A percentile compares a stretch with the other conserved stretches of the same genome.
Evolutionary conservation across 2,113 vertebrate genomes (phyloP).

Genomic region (Thalassarche chlororhynchos): DNA sequence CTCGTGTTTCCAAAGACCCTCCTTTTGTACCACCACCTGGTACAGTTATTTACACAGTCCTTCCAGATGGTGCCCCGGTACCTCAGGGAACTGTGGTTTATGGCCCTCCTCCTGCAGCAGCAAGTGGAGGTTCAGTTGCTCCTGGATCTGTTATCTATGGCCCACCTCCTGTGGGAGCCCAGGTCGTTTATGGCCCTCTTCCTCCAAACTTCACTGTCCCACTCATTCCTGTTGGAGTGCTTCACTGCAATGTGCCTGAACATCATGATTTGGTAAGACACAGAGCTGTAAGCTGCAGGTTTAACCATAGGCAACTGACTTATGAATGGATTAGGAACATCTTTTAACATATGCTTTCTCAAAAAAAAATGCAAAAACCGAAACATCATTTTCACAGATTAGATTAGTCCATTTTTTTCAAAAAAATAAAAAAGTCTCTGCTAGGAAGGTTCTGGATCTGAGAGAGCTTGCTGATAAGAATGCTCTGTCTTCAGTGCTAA

Average conservation of each 20-base stretch:
- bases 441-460: neutral
- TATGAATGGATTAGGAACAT: neutral
- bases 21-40: conserved; percentile 71
- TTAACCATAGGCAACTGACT: neutral
- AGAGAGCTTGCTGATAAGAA: neutral
- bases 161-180: conserved; percentile 72
- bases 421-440: neutral
- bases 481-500: neutral
- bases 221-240: conserved; percentile 72
- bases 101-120: conserved; percentile 66
- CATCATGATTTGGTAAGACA: conserved; percentile 81
- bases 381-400: neutral
- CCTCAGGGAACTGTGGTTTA: conserved; percentile 77
- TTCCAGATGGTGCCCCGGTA: conserved; percentile 75
- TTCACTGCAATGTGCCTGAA: conserved; percentile 82
- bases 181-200: conserved; percentile 73
- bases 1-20: neutral
- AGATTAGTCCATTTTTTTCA: neutral
- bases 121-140: conserved; percentile 16
- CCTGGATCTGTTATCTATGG: conserved; percentile 78
- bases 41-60: conserved; percentile 76
- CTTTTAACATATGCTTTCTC: neutral
- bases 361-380: neutral
- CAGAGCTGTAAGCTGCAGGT: neutral
- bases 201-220: conserved; percentile 73